Base-by-base conservation (phyloP, 2,888 invertebrate species). In the Amphimallon solstitiale region DNA sequence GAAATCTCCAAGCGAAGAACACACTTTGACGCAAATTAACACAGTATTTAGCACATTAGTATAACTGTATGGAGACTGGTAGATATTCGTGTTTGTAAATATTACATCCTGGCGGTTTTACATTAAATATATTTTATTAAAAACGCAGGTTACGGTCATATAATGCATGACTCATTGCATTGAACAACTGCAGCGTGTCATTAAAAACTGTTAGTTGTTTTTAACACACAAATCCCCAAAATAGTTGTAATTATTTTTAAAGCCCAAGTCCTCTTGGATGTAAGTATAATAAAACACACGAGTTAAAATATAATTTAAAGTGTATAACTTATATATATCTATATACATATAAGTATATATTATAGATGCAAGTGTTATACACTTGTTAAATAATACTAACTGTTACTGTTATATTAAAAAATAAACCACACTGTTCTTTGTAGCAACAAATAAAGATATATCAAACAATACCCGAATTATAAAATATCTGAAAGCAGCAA, bases 1-100 rank as follows among this genome's bases (percentile, higher is more conserved):
- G 35, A 67, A 67, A 59, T 67, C 63, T 34, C 59, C 21, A 48
- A 3, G 12, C 29, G 15, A 52, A 56, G 49, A 65, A 17, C 43
- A 56, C 45, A 63, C 15, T 34, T 43, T 17, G 34, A n/a, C 19
- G 10, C 38, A 38, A 54, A 54, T 38, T 54, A 35, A 35, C 51
- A 14, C 48, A 49, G 17, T 23, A 51, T 51, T 35, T 51, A 51
- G 17, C 38, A 38, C 43, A 45, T 7, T 19, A 7, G 15, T 19
- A n/a, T 43, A 59, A 43, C 56, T 43, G 56, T 59, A 23, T 29
- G 29, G 23, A 14, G 9, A 29, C 29, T 43, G 14, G 15, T 40
- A 56, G 14, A n/a, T 45, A 43, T 43, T 45, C 43, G 43, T 59
- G 15, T 59, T 59, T 23, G 45, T 43, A 59, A 59, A 59, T 59